Conservation (phyloP, 2,888 invertebrate genomes). For the Pristionchus fissidentatus region DNA sequence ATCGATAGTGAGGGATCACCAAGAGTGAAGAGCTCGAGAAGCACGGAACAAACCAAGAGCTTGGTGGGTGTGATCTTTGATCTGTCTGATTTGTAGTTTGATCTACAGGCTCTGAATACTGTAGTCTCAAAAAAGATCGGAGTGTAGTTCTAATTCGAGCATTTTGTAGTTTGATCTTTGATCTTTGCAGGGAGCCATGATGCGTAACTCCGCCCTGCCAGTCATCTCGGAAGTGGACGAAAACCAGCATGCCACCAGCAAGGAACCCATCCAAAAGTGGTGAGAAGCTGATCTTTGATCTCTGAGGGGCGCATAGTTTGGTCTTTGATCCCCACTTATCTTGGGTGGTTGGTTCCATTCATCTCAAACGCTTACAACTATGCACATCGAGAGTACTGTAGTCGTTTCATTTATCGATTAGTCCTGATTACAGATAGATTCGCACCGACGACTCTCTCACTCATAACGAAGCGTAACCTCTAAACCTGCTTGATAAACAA, state of each 20-base stretch:
- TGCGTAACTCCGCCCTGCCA: background rate
- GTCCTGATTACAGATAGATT: background rate
- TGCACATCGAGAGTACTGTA: background rate
- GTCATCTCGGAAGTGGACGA: constrained; percentile 17
- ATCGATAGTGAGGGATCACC: constrained; percentile 21
- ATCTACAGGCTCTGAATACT: background rate
- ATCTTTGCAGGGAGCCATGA: background rate
- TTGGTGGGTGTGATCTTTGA: background rate
- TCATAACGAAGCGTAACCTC: constrained; percentile 1
- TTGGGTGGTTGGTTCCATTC: background rate
- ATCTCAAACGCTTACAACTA: too few relatives aligned
- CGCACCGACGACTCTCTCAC: constrained; percentile 10
- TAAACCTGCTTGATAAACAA: constrained; percentile 33
- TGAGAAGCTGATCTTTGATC: too few relatives aligned
- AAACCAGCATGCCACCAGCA: constrained; percentile 11
- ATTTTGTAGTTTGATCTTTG: background rate
- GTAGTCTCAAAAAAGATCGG: too few relatives aligned
- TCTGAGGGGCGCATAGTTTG: background rate
- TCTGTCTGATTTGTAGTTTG: background rate
- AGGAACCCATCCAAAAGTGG: constrained; percentile 23
- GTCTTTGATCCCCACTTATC: background rate
- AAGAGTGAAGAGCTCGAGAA: background rate
- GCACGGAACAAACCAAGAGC: background rate
- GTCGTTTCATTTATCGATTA: background rate
- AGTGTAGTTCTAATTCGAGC: too few relatives aligned